phyloP scores from a whole-genome alignment of 2,888 invertebrate species.

The Isoperla grammatica region DNA sequence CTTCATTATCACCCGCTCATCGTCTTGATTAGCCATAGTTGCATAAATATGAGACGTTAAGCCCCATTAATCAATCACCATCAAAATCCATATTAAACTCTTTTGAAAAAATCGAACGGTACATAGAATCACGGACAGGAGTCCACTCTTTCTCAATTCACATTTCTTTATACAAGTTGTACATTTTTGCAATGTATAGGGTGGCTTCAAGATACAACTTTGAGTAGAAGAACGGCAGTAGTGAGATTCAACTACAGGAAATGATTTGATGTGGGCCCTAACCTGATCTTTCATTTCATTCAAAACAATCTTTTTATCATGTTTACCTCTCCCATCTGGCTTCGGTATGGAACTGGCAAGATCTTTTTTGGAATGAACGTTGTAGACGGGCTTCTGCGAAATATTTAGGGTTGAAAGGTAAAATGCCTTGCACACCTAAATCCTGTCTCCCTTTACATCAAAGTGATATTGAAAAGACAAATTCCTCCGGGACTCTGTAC shows the following conservation, averaged over 20 bases:
- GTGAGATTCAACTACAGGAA: slow-evolving; percentile 26
- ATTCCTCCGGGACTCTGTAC: no score
- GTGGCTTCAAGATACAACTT: slow-evolving; percentile 24
- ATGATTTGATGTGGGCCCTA: slow-evolving; percentile 24
- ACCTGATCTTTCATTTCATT: not conserved
- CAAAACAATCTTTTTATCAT: not conserved
- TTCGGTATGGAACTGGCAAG: no score
- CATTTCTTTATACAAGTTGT: slow-evolving; percentile 22
- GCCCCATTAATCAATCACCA: no score
- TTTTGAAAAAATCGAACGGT: slow-evolving; percentile 23
- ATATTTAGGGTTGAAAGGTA: no score
- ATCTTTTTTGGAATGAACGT: no score
- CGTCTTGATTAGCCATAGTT: no score
- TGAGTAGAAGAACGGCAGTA: slow-evolving; percentile 22
- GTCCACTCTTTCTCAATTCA: slow-evolving; percentile 1
- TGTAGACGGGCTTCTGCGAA: no score
- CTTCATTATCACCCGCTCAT: no score
- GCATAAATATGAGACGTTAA: no score
- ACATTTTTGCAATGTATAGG: slow-evolving; percentile 26
- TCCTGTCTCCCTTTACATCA: no score
- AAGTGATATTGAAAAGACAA: no score
- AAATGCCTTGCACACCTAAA: no score
- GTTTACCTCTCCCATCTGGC: slow-evolving; percentile 11
- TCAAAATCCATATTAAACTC: slow-evolving; percentile 24
- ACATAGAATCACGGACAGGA: slow-evolving; percentile 21